phyloP scores from a whole-genome alignment of 1,140 invertebrate species.

The Diuraphis noxia region DNA sequence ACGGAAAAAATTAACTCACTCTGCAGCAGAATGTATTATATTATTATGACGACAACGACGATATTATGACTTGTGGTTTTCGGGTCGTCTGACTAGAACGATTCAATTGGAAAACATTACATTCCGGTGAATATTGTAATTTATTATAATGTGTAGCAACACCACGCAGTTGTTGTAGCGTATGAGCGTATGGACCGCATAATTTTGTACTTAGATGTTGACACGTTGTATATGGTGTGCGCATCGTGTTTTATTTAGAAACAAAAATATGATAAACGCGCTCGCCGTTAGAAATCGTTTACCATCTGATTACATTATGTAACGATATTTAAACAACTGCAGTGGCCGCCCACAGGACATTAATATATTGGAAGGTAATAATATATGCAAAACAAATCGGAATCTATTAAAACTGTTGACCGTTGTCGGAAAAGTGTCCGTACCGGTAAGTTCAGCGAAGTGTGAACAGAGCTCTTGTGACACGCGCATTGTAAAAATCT shows the following conservation, averaged over 20 bases:
- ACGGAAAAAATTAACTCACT: not conserved
- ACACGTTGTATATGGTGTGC: not conserved
- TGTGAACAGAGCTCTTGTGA: not conserved
- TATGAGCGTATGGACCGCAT: not conserved
- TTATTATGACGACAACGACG: not conserved
- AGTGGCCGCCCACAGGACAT: too few relatives aligned
- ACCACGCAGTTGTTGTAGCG: not conserved
- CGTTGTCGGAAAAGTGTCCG: not conserved
- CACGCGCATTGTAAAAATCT: not conserved
- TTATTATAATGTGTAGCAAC: not conserved
- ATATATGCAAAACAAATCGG: not conserved
- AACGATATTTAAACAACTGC: too few relatives aligned
- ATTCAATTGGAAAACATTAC: not conserved
- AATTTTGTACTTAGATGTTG: not conserved
- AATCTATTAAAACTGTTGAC: not conserved
- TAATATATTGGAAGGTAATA: too few relatives aligned
- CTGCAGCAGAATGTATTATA: not conserved
- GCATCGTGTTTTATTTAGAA: too few relatives aligned
- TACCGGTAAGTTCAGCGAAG: not conserved
- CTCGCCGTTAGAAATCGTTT: too few relatives aligned
- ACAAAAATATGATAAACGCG: not conserved
- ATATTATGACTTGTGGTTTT: not conserved
- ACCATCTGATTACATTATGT: too few relatives aligned
- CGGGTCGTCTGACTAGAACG: not conserved
- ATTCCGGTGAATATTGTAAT: not conserved